Conservation (phyloP, 64 coral and sea anemone genomes). For the Montipora sp. region DNA sequence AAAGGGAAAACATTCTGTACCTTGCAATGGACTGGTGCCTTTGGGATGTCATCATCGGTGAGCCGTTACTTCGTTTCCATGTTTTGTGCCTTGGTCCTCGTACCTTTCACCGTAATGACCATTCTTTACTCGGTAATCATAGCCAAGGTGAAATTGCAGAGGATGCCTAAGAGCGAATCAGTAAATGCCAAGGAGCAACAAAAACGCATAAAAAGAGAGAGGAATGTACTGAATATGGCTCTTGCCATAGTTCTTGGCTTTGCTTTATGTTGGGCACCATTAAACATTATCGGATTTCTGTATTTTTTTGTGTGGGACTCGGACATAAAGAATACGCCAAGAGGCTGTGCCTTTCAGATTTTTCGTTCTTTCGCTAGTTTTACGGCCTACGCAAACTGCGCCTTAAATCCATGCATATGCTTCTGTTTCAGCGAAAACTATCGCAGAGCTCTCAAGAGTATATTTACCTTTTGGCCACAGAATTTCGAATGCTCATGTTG, state of each 20-base stretch:
- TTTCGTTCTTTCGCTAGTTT: background rate
- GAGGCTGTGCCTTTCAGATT: background rate
- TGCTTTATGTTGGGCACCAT: conserved; percentile 29
- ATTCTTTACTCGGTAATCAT: conserved; percentile 37
- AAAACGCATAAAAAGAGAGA: conserved; percentile 1
- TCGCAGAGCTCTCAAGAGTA: conserved; percentile 12
- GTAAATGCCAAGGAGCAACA: conserved; percentile 12
- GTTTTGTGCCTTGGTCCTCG: background rate
- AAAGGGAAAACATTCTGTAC: background rate
- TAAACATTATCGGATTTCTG: background rate
- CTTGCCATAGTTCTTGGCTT: conserved; percentile 23
- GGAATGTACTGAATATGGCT: conserved; percentile 29
- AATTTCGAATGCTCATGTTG: background rate
- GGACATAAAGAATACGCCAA: background rate
- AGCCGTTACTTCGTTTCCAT: background rate
- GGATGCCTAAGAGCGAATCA: conserved; percentile 11
- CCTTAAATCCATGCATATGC: conserved; percentile 35
- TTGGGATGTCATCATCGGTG: conserved; percentile 1
- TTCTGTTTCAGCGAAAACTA: conserved; percentile 44
- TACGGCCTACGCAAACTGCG: conserved; percentile 24
- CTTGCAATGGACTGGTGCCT: conserved; percentile 10
- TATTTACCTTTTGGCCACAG: background rate
- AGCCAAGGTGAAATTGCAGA: conserved; percentile 2
- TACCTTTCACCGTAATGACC: conserved; percentile 19
- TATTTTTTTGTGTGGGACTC: conserved; percentile 18